phyloP scores from a whole-genome alignment of 2,113 vertebrate species.

The Corythoichthys intestinalis region DNA sequence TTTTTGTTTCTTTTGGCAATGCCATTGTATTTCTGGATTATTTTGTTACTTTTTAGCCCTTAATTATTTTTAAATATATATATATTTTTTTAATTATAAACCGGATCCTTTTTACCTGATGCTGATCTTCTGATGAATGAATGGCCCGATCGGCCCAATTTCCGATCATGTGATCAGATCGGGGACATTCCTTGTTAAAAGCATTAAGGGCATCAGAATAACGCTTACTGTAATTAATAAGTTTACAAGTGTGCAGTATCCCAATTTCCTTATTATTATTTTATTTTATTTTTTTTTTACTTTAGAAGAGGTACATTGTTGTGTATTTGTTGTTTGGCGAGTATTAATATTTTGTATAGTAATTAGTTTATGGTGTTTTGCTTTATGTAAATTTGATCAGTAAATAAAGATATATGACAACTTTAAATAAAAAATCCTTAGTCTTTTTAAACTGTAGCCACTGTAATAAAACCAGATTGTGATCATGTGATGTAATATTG shows the following conservation, averaged over 20 bases:
- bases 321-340: constrained; percentile 45
- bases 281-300: constrained; percentile 15
- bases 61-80: too few species aligned
- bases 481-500: constrained; percentile 49
- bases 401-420: constrained; percentile 37
- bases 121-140: too few species aligned
- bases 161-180: too few species aligned
- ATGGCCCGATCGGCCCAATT: too few species aligned
- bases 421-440: constrained; percentile 40
- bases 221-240: constrained; percentile 41
- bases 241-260: constrained; percentile 38
- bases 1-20: too few species aligned
- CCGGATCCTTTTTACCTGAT: too few species aligned
- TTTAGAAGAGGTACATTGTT: constrained; percentile 33
- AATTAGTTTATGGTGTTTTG: constrained; percentile 23
- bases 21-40: too few species aligned
- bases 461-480: constrained; percentile 39
- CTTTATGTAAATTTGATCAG: constrained; percentile 41
- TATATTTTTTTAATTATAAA: too few species aligned
- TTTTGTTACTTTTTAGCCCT: too few species aligned
- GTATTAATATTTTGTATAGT: constrained; percentile 26
- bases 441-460: constrained; percentile 47
- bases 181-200: neutral
- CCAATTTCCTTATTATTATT: constrained; percentile 47
- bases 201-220: constrained; percentile 33